Percentiles rank a stretch among this genome's conserved stretches.
Evolutionary conservation across 2,113 vertebrate species (phyloP).

Genomic region (Himantopus leucocephalus): DNA sequence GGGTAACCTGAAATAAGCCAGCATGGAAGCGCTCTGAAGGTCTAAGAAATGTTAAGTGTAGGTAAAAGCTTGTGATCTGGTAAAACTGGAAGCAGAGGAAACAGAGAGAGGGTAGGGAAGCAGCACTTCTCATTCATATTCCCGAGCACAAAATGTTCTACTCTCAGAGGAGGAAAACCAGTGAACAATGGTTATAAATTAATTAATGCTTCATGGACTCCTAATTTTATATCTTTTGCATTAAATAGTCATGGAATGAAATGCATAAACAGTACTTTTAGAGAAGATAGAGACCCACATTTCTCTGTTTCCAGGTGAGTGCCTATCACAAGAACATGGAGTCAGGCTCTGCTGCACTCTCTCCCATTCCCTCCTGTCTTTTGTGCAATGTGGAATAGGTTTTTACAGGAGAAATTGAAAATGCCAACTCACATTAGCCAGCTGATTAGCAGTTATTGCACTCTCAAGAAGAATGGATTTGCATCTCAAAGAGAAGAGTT

Average conservation of each 20-base stretch:
- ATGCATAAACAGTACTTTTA: constrained; percentile 45
- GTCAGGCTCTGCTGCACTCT: constrained; percentile 33
- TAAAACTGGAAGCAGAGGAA: background rate
- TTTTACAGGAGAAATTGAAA: constrained; percentile 64
- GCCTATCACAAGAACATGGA: constrained; percentile 1
- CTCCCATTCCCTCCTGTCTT: background rate
- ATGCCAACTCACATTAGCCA: constrained; percentile 50
- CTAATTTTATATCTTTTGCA: constrained; percentile 50
- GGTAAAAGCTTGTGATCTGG: background rate
- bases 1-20: background rate
- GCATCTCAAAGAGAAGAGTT: constrained; percentile 26
- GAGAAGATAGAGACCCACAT: constrained; percentile 7
- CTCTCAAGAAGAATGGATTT: constrained; percentile 22
- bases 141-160: background rate
- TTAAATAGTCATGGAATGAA: constrained; percentile 44
- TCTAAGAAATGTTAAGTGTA: background rate
- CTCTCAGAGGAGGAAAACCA: background rate
- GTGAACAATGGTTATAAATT: constrained; percentile 48
- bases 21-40: background rate
- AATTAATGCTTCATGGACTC: constrained; percentile 46
- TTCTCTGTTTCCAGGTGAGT: constrained; percentile 53
- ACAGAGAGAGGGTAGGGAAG: background rate
- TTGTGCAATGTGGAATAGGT: constrained; percentile 5
- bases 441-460: constrained; percentile 54
- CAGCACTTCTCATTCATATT: constrained; percentile 5